phyloP scores from a whole-genome alignment of 2,113 vertebrate species.

The Pteropus alecto region DNA sequence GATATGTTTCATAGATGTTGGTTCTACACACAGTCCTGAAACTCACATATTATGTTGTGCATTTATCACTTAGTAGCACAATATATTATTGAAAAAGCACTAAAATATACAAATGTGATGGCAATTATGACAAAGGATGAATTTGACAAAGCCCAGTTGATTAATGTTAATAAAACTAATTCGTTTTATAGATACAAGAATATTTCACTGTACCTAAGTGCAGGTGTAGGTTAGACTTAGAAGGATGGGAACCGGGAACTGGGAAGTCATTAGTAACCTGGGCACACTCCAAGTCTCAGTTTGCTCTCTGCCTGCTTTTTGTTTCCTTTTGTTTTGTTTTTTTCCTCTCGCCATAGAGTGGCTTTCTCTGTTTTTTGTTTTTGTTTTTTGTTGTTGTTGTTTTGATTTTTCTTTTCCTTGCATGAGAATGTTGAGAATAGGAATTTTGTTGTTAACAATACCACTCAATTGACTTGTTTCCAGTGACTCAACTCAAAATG shows the following conservation, averaged over 20 bases:
- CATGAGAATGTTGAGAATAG: background rate
- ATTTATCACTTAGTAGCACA: background rate
- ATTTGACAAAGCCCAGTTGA: background rate
- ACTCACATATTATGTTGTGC: background rate
- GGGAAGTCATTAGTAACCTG: background rate
- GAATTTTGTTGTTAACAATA: background rate
- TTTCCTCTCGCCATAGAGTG: background rate
- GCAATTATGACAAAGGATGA: background rate
- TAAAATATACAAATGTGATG: background rate
- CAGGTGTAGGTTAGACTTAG: background rate
- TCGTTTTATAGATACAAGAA: background rate
- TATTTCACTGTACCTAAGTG: background rate
- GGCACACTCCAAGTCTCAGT: rapidly evolving
- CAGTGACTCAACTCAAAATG: background rate
- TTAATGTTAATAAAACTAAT: background rate
- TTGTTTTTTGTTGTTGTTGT: background rate
- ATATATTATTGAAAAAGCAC: background rate
- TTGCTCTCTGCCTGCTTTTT: background rate
- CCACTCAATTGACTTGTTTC: background rate
- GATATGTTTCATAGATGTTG: background rate
- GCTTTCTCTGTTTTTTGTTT: background rate
- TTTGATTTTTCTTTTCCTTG: background rate
- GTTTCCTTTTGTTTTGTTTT: background rate
- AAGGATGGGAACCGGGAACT: background rate
- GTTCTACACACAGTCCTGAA: background rate